Evolutionary conservation across 2,113 vertebrate genomes (phyloP).

Genomic region (Atrichornis clamosus): DNA sequence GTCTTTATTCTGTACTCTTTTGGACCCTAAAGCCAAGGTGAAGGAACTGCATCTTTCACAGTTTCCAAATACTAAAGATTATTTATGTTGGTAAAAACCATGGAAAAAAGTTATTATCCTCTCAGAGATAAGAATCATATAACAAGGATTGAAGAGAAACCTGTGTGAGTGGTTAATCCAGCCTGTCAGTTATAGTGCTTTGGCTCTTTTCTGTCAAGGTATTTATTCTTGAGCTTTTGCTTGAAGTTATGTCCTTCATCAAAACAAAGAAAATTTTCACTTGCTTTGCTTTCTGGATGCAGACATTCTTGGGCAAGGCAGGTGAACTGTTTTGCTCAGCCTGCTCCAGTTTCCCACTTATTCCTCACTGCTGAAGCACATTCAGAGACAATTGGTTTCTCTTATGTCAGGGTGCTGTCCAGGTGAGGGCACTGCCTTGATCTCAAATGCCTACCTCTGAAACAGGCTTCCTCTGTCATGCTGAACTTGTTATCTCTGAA

Average conservation of each 20-base stretch:
- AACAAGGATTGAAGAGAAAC: not conserved
- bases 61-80: not conserved
- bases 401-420: not conserved
- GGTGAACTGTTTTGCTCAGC: not conserved
- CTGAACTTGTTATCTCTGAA: not conserved
- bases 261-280: not conserved
- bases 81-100: not conserved
- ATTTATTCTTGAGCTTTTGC: not conserved
- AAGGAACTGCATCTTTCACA: not conserved
- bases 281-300: not conserved
- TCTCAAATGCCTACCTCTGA: not conserved
- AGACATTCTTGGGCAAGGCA: not conserved
- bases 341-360: not conserved
- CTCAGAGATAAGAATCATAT: not conserved
- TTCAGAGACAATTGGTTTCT: fast-evolving
- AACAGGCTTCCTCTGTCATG: not conserved
- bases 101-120: not conserved
- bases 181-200: not conserved
- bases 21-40: not conserved
- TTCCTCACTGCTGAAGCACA: not conserved
- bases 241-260: not conserved
- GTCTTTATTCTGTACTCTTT: not conserved
- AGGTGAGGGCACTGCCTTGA: not conserved
- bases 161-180: not conserved
- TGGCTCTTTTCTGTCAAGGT: not conserved